Conservation (phyloP, 2,888 invertebrate species). For the Pseudoips prasinana region DNA sequence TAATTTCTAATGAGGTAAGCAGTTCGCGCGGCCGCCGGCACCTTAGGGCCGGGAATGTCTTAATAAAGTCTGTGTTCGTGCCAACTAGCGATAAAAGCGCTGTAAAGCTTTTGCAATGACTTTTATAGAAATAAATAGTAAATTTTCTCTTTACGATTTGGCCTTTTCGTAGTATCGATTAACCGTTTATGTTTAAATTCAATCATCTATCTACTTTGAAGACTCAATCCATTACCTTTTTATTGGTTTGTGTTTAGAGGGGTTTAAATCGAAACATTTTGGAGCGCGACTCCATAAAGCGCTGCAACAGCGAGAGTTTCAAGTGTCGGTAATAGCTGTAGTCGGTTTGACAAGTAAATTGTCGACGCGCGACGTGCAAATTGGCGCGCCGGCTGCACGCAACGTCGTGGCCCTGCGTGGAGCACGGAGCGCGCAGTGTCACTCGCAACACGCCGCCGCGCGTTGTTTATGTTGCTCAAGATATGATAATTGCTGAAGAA, state of each 20-base stretch:
- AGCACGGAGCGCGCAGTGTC: slow-evolving; percentile 35
- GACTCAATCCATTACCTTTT: too few relatives aligned
- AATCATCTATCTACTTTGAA: too few relatives aligned
- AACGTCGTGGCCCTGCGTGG: slow-evolving; percentile 33
- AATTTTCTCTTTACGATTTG: too few relatives aligned
- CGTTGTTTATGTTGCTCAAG: slow-evolving; percentile 4
- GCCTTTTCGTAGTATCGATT: too few relatives aligned
- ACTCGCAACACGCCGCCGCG: slow-evolving; percentile 29
- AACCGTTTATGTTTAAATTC: too few relatives aligned
- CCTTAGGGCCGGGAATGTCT: slow-evolving; percentile 44
- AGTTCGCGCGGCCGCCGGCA: slow-evolving; percentile 32
- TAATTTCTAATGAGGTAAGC: slow-evolving; percentile 59
- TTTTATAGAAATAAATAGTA: too few relatives aligned
- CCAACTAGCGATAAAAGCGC: slow-evolving; percentile 30
- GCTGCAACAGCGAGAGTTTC: slow-evolving; percentile 24
- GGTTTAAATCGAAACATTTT: too few relatives aligned
- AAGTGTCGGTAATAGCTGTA: slow-evolving; percentile 40
- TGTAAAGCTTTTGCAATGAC: slow-evolving; percentile 9
- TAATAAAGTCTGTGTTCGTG: slow-evolving; percentile 34
- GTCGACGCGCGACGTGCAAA: slow-evolving; percentile 70
- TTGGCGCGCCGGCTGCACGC: slow-evolving; percentile 51
- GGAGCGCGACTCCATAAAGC: slow-evolving; percentile 18
- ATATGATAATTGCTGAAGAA: slow-evolving; percentile 1
- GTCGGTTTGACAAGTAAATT: slow-evolving; percentile 71
- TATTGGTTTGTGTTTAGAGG: too few relatives aligned